Conservation (phyloP, 2,113 vertebrate genomes). For the Dolichotis patagonum region DNA sequence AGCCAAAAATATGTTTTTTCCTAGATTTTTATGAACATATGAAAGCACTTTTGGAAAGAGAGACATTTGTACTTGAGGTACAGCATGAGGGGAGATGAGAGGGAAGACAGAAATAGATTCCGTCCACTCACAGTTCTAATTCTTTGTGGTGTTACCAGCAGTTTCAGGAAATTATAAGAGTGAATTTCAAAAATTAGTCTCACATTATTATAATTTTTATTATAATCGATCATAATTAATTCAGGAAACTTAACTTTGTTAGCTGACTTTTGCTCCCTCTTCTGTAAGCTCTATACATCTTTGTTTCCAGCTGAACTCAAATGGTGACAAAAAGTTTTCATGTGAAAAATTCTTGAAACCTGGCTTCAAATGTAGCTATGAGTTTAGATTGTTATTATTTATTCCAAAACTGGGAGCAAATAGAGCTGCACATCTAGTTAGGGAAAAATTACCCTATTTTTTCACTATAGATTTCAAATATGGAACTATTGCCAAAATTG, state of each 20-base stretch:
- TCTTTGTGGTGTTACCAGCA: neutral
- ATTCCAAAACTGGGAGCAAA: neutral
- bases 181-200: neutral
- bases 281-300: neutral
- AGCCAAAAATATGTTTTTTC: neutral
- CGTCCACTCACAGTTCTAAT: neutral
- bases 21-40: neutral
- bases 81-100: neutral
- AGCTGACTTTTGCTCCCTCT: neutral
- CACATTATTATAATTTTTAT: neutral
- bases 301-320: slow-evolving; percentile 32
- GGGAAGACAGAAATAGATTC: neutral
- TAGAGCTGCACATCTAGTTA: neutral
- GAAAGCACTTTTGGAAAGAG: neutral
- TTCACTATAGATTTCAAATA: slow-evolving; percentile 1
- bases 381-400: neutral
- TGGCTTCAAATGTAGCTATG: neutral
- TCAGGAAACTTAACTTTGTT: neutral
- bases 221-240: neutral
- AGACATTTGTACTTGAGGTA: neutral
- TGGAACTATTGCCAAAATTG: slow-evolving; percentile 1
- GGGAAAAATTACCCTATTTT: neutral
- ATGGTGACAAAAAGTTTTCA: neutral
- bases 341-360: neutral
- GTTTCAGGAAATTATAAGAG: neutral